Base-by-base conservation (phyloP, 2,888 invertebrate genomes). In the Meiosimyza decipiens region DNA sequence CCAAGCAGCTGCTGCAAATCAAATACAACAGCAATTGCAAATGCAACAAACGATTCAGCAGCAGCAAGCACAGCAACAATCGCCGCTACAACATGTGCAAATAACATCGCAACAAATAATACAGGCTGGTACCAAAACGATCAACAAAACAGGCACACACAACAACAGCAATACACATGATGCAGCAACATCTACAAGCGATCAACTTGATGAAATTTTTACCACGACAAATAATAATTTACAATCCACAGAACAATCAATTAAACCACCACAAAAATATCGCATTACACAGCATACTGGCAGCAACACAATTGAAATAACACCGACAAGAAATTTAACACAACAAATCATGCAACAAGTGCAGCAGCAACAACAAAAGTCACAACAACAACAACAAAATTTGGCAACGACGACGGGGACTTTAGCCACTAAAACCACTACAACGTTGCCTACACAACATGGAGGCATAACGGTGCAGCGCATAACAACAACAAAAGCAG, bases 401-500 rank as follows among this genome's bases (percentile, higher is more conserved):
- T 79, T 74, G 60, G 0, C 28, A 28, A 28, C 28, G 40, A 40
- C 80, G 75, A 52, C 75, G 73, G 6, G 75, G 72, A 57, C 77
- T 72, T 40, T 77, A 65, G 62, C 77, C 60, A 7, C 64, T n/a
- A 63, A 40, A 49, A 69, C 79, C 22, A 49, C 57, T 1, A 73
- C 79, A 54, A 77, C 81, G 76, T 33, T 72, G 5, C 69, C 69
- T 12, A 69, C 69, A 13, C 69, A 73, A 69, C 77, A 80, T 11
- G 79, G 78, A 18, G 79, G 78, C 6, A 79, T 80, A 11, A 81
- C 81, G 6, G 78, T 85, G 62, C 85, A 85, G 62, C 82, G 86
- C 4, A 80, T 83, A 4, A 81, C 83, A 22, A 81, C 80, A 40
- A 82, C 77, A 63, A 71, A 65, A 47, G 47, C 60, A 12, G 51